phyloP scores from a whole-genome alignment of 2,888 invertebrate genomes.

The Tenthredo mesomela region DNA sequence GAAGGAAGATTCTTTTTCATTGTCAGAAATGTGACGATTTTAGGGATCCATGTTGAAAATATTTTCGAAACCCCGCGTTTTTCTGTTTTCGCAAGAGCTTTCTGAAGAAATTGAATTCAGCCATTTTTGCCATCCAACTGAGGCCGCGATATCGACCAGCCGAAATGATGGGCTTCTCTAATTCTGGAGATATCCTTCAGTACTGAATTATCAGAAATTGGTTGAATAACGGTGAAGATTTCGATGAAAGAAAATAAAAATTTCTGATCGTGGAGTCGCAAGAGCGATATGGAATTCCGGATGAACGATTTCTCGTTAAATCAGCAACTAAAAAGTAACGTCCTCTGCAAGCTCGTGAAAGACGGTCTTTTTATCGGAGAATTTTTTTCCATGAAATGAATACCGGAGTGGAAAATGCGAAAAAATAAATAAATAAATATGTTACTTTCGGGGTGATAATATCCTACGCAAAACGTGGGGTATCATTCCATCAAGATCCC shows the following conservation, averaged over 20 bases:
- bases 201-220: no score
- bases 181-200: no score
- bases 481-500: slow-evolving; percentile 1
- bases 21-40: no score
- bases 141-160: no score
- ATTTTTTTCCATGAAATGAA: background rate
- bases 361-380: background rate
- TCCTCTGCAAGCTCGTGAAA: background rate
- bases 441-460: background rate
- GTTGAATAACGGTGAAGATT: background rate
- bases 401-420: background rate
- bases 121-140: no score
- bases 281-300: background rate
- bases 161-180: no score
- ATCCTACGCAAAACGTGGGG: slow-evolving; percentile 32
- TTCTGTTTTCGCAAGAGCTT: no score
- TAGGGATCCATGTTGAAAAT: background rate
- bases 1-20: no score
- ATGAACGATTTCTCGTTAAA: background rate
- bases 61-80: background rate
- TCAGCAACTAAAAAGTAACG: background rate
- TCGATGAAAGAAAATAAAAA: background rate
- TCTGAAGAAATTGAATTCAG: no score
- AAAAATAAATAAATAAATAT: background rate
- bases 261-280: background rate